Percentiles rank a stretch among this genome's conserved stretches.
phyloP scores from a whole-genome alignment of 2,113 vertebrate genomes.

The Dendrocopos noguchii region DNA sequence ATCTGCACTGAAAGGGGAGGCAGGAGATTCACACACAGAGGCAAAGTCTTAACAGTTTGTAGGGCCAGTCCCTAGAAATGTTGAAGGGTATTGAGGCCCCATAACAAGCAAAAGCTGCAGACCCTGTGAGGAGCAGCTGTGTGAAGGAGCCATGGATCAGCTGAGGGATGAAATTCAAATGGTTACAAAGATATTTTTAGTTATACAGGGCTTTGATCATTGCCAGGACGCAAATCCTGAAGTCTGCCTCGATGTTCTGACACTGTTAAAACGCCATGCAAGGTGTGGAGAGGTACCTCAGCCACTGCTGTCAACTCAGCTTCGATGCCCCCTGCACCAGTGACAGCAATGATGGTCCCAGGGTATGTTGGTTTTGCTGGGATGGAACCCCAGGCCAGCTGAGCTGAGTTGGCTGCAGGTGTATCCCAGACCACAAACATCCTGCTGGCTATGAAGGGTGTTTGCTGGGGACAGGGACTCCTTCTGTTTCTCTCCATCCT shows the following conservation, averaged over 20 bases:
- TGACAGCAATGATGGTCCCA: fast-evolving
- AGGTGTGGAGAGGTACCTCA: not conserved
- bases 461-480: too few species aligned
- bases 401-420: too few species aligned
- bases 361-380: too few species aligned
- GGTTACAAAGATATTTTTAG: not conserved
- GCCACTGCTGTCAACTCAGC: fast-evolving
- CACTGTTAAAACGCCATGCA: fast-evolving
- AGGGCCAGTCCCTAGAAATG: not conserved
- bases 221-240: not conserved
- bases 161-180: not conserved
- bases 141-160: not conserved
- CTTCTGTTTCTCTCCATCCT: too few species aligned
- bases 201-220: fast-evolving
- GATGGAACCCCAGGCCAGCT: too few species aligned
- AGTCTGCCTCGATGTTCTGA: not conserved
- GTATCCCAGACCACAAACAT: too few species aligned
- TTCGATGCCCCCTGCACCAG: not conserved
- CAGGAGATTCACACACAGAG: fast-evolving
- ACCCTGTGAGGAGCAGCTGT: fast-evolving
- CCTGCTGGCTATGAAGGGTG: too few species aligned
- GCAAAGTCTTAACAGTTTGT: fast-evolving
- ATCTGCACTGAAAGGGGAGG: not conserved
- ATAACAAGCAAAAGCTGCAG: not conserved
- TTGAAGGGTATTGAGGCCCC: not conserved